Base-by-base conservation (phyloP, 2,113 vertebrate genomes). In the Pelecanoides urinatrix region DNA sequence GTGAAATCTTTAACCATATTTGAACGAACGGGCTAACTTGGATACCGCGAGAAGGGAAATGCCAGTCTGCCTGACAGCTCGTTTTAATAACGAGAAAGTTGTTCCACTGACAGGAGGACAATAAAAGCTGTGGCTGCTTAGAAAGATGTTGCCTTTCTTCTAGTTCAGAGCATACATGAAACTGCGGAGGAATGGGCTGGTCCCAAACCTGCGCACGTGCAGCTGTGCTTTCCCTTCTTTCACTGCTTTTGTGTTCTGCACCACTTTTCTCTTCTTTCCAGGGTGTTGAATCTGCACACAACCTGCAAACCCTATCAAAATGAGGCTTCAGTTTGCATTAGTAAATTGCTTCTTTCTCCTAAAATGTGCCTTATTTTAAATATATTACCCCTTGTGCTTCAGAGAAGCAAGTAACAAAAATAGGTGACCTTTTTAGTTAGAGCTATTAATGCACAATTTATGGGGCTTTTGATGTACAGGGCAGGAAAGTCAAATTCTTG, bases 1-100 rank as follows among this genome's bases (percentile, higher is more conserved):
- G 92, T 68, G 89, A 97, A 95, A 68, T 91, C 90, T 95, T 91
- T 96, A 97, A 94, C 97, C 95, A 95, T 97, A 97, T 97, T 96
- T 97, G 97, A 97, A 97, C 94, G 79, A 95, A 89, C 17, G 12
- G 96, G 94, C 95, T 78, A 7, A 42, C 94, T 96, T 97, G 97
- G 97, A 91, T 90, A 70, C 81, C 0, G 53, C 2, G 0, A 75
- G 91, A 77, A 89, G 95, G 96, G 95, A 96, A 97, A 97, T 96
- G 96, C 95, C 95, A 95, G 89, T 95, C 96, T 97, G 96, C 95
- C 95, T 97, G 96, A 96, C 96, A 96, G 95, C 91, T 95, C 86
- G 5, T 96, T 97, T 94, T 80, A 89, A 78, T 94, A 68, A 92
- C 87, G 92, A 97, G 95, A 90, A 94, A 95, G 92, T 95, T 95